phyloP scores from a whole-genome alignment of 2,888 invertebrate genomes.

The Synergus itoensis region DNA sequence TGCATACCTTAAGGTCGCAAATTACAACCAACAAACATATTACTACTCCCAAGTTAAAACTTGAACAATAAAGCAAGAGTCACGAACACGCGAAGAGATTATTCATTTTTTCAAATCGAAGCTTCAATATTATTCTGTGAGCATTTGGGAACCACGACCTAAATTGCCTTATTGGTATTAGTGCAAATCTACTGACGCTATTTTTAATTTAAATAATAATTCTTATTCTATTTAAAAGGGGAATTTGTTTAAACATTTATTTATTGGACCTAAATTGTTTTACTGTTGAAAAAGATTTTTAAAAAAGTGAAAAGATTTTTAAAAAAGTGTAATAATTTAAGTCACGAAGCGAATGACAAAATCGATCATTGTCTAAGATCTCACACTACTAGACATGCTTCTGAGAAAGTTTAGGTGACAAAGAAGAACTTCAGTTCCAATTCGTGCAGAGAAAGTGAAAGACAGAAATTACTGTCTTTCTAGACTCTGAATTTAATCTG shows the following conservation, averaged over 20 bases:
- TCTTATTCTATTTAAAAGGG: not conserved
- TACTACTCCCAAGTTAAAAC: slow-evolving; percentile 43
- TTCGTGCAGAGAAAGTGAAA: slow-evolving; percentile 16
- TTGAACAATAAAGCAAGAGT: slow-evolving; percentile 1
- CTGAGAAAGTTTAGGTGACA: slow-evolving; percentile 24
- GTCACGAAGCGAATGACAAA: not conserved
- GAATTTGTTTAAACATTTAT: no score
- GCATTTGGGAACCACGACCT: slow-evolving; percentile 8
- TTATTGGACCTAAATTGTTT: not conserved
- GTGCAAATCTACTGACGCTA: not conserved
- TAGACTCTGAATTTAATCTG: slow-evolving; percentile 9
- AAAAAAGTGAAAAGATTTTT: not conserved
- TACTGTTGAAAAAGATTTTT: not conserved
- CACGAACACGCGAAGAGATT: slow-evolving; percentile 29
- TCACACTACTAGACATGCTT: slow-evolving; percentile 2
- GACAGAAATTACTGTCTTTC: slow-evolving; percentile 26
- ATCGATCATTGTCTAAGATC: slow-evolving; percentile 19
- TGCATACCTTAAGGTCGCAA: slow-evolving; percentile 8
- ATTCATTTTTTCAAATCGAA: not conserved
- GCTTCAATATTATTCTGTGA: slow-evolving; percentile 13
- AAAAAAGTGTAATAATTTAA: slow-evolving; percentile 7
- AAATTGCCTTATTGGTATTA: not conserved
- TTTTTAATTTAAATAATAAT: slow-evolving; percentile 1
- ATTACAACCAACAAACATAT: slow-evolving; percentile 49
- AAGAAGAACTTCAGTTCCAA: slow-evolving; percentile 1